Evolutionary conservation across 2,113 vertebrate genomes (phyloP), one percentile per base, ranked within the genome.

Genomic region (Epinephelus cyanopodus): DNA sequence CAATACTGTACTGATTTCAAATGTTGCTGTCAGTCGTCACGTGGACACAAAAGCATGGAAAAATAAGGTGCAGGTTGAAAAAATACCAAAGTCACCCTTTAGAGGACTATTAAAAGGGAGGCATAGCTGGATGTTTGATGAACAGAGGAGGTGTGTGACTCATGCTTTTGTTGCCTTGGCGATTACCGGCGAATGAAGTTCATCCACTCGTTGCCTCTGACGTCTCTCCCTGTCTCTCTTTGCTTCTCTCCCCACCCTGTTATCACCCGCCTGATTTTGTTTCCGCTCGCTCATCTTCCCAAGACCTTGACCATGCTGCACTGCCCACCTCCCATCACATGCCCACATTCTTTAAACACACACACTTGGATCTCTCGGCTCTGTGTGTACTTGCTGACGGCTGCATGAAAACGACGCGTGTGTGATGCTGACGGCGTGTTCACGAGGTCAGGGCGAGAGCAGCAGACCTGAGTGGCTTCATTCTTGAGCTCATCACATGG

Each of bases 101-200:
- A 37, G 33, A 37, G 33, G 33, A 37, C 33, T 37, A 37, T 21
- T 67, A n/a, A n/a, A 48, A 74, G 66, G 6, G 12, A 70, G 48
- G 42, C 17, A 4, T 18, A 17, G 45, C 33, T 56, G 17, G 53
- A 39, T 56, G 25, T 45, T 45, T 45, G 11, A 45, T 12, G 42
- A 45, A 45, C 42, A 37, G 33, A 37, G 33, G 33, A 37, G 33
- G 42, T 45, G 42, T 45, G 42, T 45, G 42, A 11, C 39, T 91
- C 82, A 76, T 74, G 84, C 84, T 64, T 79, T 71, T 68, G 87
- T 93, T 93, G 75, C 84, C 86, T 14, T 81, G 82, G 90, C 47
- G 66, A 91, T 77, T 7, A 67, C 69, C 53, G 33, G 61, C 6
- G 75, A 54, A 79, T 37, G 37, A 48, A 74, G 77, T 19, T 42